phyloP scores from a whole-genome alignment of 1,140 invertebrate genomes.

The Saxidomus purpurata region DNA sequence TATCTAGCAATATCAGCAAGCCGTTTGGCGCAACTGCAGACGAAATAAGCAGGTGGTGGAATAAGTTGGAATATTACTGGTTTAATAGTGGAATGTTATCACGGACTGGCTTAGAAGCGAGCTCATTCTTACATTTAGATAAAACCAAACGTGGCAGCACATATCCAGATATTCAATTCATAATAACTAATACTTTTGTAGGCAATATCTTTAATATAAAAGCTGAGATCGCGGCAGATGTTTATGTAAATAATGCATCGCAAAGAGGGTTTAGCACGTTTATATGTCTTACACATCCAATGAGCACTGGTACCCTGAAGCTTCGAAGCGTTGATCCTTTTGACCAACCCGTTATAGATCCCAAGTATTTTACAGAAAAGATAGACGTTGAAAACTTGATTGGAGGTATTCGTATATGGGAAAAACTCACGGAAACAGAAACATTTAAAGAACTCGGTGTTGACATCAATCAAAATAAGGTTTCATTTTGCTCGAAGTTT shows the following conservation, averaged over 20 bases:
- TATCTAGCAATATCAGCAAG: slow-evolving; percentile 15
- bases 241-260: background rate
- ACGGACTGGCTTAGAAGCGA: background rate
- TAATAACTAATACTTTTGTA: background rate
- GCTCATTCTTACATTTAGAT: background rate
- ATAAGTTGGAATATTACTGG: background rate
- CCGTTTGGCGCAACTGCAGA: background rate
- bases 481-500: slow-evolving; percentile 54
- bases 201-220: slow-evolving; percentile 19
- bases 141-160: background rate
- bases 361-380: slow-evolving; percentile 84
- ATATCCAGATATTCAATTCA: slow-evolving; percentile 20
- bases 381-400: slow-evolving; percentile 70
- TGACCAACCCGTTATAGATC: slow-evolving; percentile 94
- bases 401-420: slow-evolving; percentile 70
- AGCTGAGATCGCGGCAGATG: slow-evolving; percentile 23
- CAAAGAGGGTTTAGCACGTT: background rate
- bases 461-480: slow-evolving; percentile 36
- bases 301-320: slow-evolving; percentile 75
- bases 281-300: slow-evolving; percentile 68
- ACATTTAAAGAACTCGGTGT: slow-evolving; percentile 66
- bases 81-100: background rate
- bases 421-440: slow-evolving; percentile 56
- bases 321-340: slow-evolving; percentile 90
- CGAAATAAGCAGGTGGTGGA: background rate